Evolutionary conservation across 2,797 vertebrate species (phyloP).

Genomic region (Prunella strophiata): DNA sequence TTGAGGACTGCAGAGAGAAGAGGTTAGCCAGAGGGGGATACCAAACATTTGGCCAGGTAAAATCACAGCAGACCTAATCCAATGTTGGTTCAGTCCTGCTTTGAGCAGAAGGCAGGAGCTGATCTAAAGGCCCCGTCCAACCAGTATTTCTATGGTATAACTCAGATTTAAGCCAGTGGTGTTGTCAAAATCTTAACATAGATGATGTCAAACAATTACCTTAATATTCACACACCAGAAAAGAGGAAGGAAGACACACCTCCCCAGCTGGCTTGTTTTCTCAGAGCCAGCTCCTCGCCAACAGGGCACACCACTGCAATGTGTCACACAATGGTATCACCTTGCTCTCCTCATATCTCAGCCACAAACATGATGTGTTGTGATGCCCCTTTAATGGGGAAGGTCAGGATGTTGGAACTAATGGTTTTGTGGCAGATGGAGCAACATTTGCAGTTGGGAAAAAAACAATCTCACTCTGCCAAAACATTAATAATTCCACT

Average conservation of each 20-base stretch:
- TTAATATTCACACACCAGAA: background rate
- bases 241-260: background rate
- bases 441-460: constrained; percentile 6
- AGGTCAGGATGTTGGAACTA: constrained; percentile 18
- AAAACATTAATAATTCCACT: constrained; percentile 35
- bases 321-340: rapidly evolving
- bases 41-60: background rate
- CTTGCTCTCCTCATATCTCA: background rate
- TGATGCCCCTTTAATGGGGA: background rate
- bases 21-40: background rate
- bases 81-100: background rate
- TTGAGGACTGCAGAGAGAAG: background rate
- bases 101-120: background rate
- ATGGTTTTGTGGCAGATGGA: constrained; percentile 48
- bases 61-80: background rate
- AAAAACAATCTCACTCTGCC: constrained; percentile 21
- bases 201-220: background rate
- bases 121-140: background rate
- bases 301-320: background rate
- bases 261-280: background rate
- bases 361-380: background rate
- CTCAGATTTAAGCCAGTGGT: background rate
- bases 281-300: background rate
- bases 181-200: background rate
- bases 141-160: background rate